These are phyloP conservation scores for Oreortyx pictus DNA, from an alignment of 2,797 vertebrate genomes.

Conservation along the genomic window DNA sequence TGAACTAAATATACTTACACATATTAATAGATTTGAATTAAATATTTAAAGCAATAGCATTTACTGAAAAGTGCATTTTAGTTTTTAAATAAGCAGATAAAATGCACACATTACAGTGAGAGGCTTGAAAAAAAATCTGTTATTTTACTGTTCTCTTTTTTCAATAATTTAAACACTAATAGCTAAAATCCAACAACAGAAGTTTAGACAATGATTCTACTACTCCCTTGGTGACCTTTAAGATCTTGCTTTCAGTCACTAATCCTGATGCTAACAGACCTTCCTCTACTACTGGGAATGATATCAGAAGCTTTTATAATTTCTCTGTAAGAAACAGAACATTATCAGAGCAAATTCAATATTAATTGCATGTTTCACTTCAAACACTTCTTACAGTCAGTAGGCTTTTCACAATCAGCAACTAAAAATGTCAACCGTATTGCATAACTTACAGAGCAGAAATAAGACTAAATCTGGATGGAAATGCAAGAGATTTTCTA, in stretches of 20 bases:
- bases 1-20: background rate
- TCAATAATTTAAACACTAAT: constrained; percentile 55
- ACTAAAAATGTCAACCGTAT: accelerated
- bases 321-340: constrained; percentile 23
- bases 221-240: constrained; percentile 53
- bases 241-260: constrained; percentile 50
- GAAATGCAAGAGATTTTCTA: background rate
- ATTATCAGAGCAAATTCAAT: constrained; percentile 15
- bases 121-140: background rate
- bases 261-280: constrained; percentile 45
- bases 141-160: constrained; percentile 33
- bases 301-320: constrained; percentile 39
- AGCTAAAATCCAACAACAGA: constrained; percentile 44
- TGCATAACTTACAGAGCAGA: background rate
- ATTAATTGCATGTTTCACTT: constrained; percentile 27
- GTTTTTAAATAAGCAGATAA: constrained; percentile 18
- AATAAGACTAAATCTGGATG: background rate
- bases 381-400: background rate
- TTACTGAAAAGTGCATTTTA: background rate
- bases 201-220: constrained; percentile 34
- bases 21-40: background rate
- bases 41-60: background rate
- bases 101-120: background rate
- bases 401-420: background rate
- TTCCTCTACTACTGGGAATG: constrained; percentile 2